Evolutionary conservation across 2,888 invertebrate species (phyloP).

Genomic region (Phyllotreta striolata): DNA sequence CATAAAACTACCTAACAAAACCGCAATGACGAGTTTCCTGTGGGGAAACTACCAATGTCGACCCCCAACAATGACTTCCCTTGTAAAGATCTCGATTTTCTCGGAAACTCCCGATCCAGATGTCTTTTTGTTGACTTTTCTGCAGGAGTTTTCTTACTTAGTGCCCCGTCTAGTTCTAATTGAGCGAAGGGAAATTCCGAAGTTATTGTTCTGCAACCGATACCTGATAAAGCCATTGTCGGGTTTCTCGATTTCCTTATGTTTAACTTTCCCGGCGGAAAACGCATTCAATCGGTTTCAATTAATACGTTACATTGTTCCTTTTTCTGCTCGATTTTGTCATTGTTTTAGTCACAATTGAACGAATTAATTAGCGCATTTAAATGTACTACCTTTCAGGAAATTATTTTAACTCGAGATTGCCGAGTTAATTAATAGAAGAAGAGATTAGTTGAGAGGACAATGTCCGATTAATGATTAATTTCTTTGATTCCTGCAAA

Average conservation of each 20-base stretch:
- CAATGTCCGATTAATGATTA: too few species aligned
- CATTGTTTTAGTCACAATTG: too few species aligned
- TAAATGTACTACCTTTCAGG: too few species aligned
- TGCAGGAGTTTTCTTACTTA: conserved; percentile 26
- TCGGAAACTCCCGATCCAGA: conserved; percentile 27
- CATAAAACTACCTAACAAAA: neutral
- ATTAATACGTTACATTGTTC: conserved; percentile 17
- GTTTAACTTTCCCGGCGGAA: conserved; percentile 1
- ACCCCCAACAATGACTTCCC: conserved; percentile 14
- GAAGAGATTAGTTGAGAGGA: too few species aligned
- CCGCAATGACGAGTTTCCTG: conserved; percentile 10
- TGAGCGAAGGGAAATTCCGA: conserved; percentile 25
- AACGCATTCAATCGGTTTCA: conserved; percentile 14
- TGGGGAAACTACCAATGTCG: conserved; percentile 8
- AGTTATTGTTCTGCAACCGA: conserved; percentile 27
- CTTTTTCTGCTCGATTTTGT: neutral
- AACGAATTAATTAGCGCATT: too few species aligned
- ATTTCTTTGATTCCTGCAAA: too few species aligned
- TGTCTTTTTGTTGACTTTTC: conserved; percentile 28
- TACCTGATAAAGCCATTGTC: conserved; percentile 29
- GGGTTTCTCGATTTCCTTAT: conserved; percentile 15
- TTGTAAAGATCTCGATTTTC: conserved; percentile 20
- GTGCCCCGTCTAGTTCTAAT: conserved; percentile 26
- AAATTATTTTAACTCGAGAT: too few species aligned
- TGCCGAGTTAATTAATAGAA: too few species aligned